Evolutionary conservation across 2,888 invertebrate species (phyloP).

Genomic region (Philereme transversata): DNA sequence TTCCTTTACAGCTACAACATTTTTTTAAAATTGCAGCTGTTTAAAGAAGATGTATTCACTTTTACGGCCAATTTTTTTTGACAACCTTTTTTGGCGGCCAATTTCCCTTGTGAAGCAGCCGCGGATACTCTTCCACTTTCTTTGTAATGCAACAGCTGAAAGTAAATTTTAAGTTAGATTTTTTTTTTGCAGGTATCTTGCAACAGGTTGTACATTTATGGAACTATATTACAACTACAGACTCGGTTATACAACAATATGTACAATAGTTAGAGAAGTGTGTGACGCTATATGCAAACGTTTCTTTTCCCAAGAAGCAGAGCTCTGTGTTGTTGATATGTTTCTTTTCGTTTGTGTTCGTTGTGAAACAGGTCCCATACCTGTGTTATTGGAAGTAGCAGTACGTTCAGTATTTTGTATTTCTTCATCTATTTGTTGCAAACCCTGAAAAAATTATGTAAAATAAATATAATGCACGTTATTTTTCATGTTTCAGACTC

Average conservation of each 20-base stretch:
- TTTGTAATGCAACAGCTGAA: conserved; percentile 30
- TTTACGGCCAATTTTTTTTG: too few relatives aligned
- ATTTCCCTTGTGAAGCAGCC: conserved; percentile 36
- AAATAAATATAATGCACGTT: too few relatives aligned
- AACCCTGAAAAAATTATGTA: too few relatives aligned
- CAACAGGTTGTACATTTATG: conserved; percentile 27
- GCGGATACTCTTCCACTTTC: conserved; percentile 36
- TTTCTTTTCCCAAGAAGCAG: too few relatives aligned
- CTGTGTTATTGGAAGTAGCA: too few relatives aligned
- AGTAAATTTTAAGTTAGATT: conserved; percentile 16
- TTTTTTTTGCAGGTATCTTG: conserved; percentile 32
- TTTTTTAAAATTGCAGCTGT: conserved; percentile 31
- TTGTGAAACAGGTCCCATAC: too few relatives aligned
- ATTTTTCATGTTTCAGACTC: too few relatives aligned
- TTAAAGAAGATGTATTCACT: conserved; percentile 37
- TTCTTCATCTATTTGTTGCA: too few relatives aligned
- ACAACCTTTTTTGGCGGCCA: conserved; percentile 26
- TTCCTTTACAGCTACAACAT: conserved; percentile 30
- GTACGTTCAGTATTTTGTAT: too few relatives aligned
- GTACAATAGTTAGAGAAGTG: conserved; percentile 30
- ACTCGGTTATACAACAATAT: conserved; percentile 30
- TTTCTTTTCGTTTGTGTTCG: too few relatives aligned
- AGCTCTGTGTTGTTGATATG: too few relatives aligned
- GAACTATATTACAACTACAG: conserved; percentile 29
- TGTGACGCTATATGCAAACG: conserved; percentile 26